Conservation (phyloP, 2,888 invertebrate genomes). For the Eristalis intricaria region DNA sequence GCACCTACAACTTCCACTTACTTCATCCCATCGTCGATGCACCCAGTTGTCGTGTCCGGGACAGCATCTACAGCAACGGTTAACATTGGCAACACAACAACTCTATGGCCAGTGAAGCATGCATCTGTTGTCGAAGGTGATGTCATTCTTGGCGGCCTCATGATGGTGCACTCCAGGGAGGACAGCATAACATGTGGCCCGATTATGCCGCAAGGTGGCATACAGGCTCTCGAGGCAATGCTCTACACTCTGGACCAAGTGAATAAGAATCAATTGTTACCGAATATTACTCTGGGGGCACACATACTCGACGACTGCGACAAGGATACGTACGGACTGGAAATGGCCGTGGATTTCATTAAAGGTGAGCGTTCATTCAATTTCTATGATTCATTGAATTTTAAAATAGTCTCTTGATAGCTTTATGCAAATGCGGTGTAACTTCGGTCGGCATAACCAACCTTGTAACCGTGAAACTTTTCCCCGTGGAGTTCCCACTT, state of each 20-base stretch:
- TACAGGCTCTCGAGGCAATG: constrained; percentile 95
- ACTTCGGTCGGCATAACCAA: not conserved
- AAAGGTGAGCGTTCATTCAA: constrained; percentile 87
- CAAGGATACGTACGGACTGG: constrained; percentile 96
- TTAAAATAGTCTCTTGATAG: not conserved
- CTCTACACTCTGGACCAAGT: constrained; percentile 93
- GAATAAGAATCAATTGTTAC: constrained; percentile 86
- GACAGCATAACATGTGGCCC: constrained; percentile 94
- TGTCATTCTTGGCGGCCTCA: constrained; percentile 93
- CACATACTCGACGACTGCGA: constrained; percentile 97
- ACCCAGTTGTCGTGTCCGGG: constrained; percentile 21
- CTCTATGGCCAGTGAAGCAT: constrained; percentile 90
- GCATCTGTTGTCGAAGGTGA: constrained; percentile 94
- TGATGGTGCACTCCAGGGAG: constrained; percentile 97
- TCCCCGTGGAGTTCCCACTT: not conserved
- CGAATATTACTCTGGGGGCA: constrained; percentile 91
- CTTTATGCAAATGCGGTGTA: not conserved
- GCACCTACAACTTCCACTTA: constrained; percentile 15
- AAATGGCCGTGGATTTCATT: constrained; percentile 98
- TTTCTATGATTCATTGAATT: not conserved
- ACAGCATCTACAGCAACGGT: constrained; percentile 61
- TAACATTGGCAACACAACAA: constrained; percentile 55
- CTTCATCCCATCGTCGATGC: constrained; percentile 22
- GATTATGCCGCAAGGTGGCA: constrained; percentile 96
- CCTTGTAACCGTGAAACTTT: not conserved